phyloP scores from a whole-genome alignment of 2,888 invertebrate species.

The Phengaris arion region DNA sequence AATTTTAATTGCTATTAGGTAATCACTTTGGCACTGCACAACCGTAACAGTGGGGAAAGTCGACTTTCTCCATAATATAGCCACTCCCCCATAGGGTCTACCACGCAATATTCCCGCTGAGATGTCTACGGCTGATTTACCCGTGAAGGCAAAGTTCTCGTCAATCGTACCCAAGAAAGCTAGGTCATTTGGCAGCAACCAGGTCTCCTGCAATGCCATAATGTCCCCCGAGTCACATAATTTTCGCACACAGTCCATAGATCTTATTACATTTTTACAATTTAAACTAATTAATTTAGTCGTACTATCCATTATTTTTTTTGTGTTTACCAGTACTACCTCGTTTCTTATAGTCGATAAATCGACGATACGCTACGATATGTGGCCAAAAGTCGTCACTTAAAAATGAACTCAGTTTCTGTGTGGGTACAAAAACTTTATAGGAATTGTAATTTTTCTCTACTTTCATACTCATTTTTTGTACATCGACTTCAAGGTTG shows the following conservation, averaged over 20 bases:
- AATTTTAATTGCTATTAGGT: too few relatives aligned
- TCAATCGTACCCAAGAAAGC: too few relatives aligned
- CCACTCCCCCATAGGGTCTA: conserved; percentile 39
- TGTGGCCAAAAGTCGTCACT: conserved; percentile 40
- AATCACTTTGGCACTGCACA: too few relatives aligned
- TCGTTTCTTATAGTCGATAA: conserved; percentile 34
- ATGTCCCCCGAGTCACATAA: too few relatives aligned
- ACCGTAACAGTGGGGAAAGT: too few relatives aligned
- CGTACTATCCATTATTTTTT: not conserved
- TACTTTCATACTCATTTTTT: too few relatives aligned
- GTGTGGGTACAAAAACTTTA: conserved; percentile 39
- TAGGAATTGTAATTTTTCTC: conserved; percentile 34
- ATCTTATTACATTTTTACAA: conserved; percentile 35
- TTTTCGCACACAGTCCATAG: conserved; percentile 11
- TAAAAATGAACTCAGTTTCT: conserved; percentile 37
- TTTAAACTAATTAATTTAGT: conserved; percentile 31
- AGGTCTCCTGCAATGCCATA: too few relatives aligned
- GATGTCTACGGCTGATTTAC: conserved; percentile 42
- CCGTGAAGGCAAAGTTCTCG: conserved; percentile 28
- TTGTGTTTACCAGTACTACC: not conserved
- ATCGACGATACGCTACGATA: conserved; percentile 38
- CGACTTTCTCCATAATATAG: conserved; percentile 36
- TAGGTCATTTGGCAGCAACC: too few relatives aligned
- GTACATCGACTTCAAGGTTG: too few relatives aligned
- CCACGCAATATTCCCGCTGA: conserved; percentile 37